Conservation (phyloP, 2,113 vertebrate species). For the Hypomesus transpacificus region DNA sequence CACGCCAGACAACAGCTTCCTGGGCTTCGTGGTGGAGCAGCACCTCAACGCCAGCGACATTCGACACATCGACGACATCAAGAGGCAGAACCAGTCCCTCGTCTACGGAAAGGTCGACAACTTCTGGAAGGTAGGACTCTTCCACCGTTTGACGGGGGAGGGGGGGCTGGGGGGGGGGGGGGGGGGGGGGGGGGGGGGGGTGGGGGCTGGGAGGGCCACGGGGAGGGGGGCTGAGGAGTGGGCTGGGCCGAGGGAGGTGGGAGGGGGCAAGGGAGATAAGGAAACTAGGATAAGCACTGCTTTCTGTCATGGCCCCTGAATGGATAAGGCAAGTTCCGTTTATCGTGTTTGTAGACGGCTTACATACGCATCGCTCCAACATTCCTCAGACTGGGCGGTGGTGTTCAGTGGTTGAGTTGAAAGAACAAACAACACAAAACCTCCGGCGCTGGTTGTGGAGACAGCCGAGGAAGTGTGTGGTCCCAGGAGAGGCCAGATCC, state of each 20-base stretch:
- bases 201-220: no score
- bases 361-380: no score
- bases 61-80: slow-evolving; percentile 92
- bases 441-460: no score
- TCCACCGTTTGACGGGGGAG: not conserved
- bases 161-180: not conserved
- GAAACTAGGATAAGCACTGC: not conserved
- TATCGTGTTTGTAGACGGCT: no score
- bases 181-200: not conserved
- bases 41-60: slow-evolving; percentile 97
- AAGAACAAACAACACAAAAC: no score
- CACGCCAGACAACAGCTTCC: slow-evolving; percentile 97
- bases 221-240: not conserved
- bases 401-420: no score
- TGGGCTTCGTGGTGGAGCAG: slow-evolving; percentile 98
- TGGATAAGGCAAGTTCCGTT: no score
- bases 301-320: not conserved
- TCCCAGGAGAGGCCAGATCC: no score
- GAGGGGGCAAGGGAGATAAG: not conserved
- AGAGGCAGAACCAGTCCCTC: slow-evolving; percentile 96
- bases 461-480: no score
- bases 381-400: no score
- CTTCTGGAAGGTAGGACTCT: slow-evolving; percentile 93
- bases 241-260: not conserved
- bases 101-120: slow-evolving; percentile 98